Conservation (phyloP, 2,113 vertebrate species). For the Butorides virescens region DNA sequence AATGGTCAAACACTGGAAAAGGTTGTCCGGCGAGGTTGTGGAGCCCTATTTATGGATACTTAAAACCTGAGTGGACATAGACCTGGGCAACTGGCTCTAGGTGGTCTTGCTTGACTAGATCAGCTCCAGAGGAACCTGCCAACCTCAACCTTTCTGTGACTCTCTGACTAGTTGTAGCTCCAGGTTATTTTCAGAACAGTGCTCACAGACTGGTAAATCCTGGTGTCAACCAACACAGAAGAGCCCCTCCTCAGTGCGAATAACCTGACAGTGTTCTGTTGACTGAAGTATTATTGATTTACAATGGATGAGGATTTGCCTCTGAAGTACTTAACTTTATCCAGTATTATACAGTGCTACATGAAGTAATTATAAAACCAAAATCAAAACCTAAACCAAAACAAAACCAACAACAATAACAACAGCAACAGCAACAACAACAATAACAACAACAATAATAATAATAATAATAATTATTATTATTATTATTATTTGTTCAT, state of each 20-base stretch:
- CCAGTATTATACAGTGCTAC: background rate
- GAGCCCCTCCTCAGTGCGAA: background rate
- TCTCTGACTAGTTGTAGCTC: background rate
- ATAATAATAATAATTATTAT: too few species aligned
- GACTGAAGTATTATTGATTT: background rate
- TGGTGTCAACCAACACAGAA: background rate
- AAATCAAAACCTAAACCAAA: too few species aligned
- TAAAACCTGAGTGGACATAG: background rate
- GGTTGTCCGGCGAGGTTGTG: background rate
- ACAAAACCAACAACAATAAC: too few species aligned
- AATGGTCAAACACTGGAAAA: background rate
- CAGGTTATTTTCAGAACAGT: background rate
- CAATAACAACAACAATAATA: background rate
- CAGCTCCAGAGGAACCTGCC: background rate
- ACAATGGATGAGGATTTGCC: background rate
- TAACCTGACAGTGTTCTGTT: background rate
- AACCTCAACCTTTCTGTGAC: background rate
- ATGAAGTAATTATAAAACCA: background rate
- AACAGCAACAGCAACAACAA: too few species aligned
- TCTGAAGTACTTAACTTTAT: background rate
- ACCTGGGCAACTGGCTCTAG: background rate
- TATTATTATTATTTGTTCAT: too few species aligned
- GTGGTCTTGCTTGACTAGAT: background rate
- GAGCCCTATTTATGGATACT: background rate
- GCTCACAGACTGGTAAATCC: background rate